These are phyloP conservation scores for Camponotus fellah DNA, from an alignment of 2,888 invertebrate genomes.

Conservation along the genomic window DNA sequence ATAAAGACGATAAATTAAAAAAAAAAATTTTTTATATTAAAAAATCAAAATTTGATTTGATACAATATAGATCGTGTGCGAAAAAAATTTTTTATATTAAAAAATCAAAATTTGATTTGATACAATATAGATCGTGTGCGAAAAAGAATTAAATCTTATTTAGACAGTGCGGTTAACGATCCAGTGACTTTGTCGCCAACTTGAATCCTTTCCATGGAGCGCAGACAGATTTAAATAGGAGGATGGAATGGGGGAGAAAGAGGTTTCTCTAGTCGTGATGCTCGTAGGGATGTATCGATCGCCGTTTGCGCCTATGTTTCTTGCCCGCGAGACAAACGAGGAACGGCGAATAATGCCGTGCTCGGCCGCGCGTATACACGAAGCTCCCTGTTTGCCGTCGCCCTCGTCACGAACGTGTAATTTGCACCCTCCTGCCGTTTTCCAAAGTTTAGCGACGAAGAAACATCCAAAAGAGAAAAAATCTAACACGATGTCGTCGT, in stretches of 20 bases:
- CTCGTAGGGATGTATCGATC: conserved; percentile 76
- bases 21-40: not conserved
- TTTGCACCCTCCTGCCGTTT: conserved; percentile 57
- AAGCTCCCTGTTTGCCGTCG: conserved; percentile 71
- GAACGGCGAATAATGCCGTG: conserved; percentile 52
- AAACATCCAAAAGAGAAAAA: conserved; percentile 56
- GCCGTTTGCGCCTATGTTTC: conserved; percentile 73
- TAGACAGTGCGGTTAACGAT: conserved; percentile 8
- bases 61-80: not conserved
- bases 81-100: not conserved
- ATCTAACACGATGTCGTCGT: conserved; percentile 7
- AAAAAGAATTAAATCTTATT: not conserved
- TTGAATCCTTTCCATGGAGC: conserved; percentile 12
- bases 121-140: not conserved
- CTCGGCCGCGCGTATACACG: conserved; percentile 40
- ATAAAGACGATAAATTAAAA: not conserved
- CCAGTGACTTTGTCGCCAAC: conserved; percentile 18
- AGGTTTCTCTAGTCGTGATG: conserved; percentile 58
- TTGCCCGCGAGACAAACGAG: conserved; percentile 75
- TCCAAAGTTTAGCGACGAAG: conserved; percentile 61
- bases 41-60: not conserved
- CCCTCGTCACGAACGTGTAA: conserved; percentile 62
- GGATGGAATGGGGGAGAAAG: not conserved
- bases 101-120: not conserved
- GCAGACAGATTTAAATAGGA: not conserved